Conservation (phyloP, 2,113 vertebrate genomes). For the Clinocottus analis region DNA sequence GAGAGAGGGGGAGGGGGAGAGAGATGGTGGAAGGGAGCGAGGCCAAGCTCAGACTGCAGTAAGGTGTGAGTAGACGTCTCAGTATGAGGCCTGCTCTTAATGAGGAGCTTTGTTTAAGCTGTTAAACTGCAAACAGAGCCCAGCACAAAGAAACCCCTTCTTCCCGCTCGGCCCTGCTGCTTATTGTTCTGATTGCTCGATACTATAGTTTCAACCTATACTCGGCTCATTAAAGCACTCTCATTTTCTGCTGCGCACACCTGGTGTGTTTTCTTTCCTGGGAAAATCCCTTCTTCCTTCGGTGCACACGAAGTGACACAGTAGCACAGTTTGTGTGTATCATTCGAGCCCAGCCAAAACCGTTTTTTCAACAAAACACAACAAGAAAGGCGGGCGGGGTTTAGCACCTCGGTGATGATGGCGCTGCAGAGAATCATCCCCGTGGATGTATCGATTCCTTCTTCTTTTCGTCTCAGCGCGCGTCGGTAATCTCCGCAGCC, state of each 20-base stretch:
- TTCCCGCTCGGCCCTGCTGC: constrained; percentile 28
- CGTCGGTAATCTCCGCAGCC: no score
- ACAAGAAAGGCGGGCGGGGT: no score
- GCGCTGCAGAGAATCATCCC: no score
- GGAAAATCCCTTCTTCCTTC: constrained; percentile 7
- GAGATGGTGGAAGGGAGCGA: neutral
- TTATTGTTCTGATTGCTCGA: constrained; percentile 40
- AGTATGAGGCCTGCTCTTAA: constrained; percentile 67
- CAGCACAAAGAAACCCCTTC: constrained; percentile 51
- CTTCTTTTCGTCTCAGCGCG: no score
- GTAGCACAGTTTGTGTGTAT: constrained; percentile 2
- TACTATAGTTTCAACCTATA: neutral
- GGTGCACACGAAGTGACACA: neutral
- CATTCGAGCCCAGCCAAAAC: no score
- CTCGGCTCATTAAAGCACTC: constrained; percentile 20
- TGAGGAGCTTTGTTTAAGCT: constrained; percentile 73
- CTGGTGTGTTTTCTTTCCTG: neutral
- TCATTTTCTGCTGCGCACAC: neutral
- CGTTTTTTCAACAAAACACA: no score
- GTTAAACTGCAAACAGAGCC: constrained; percentile 59
- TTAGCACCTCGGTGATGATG: no score
- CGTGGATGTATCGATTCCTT: no score
- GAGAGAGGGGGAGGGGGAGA: constrained; percentile 6
- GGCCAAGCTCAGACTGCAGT: constrained; percentile 40
- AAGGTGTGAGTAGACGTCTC: constrained; percentile 71